A percentile compares a stretch with the other conserved stretches of the same genome.
These are phyloP conservation scores for Puma concolor DNA, from an alignment of 2,113 vertebrate species.

Conservation along the genomic window DNA sequence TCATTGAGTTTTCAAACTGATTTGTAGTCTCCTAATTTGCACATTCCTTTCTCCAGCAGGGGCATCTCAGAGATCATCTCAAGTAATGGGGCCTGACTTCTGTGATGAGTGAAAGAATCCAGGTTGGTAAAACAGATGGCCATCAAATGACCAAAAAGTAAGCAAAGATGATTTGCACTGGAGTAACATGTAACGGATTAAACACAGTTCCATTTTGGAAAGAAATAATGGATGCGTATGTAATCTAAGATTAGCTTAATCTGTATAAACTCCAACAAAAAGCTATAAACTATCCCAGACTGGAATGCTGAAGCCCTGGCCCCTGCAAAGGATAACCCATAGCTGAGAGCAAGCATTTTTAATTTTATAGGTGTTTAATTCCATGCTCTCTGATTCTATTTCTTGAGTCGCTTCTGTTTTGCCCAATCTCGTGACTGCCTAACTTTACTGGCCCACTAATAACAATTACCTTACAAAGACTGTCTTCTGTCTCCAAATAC, in stretches of 20 bases:
- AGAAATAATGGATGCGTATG: not conserved
- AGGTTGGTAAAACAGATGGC: conserved; percentile 58
- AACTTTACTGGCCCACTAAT: not conserved
- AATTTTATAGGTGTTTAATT: not conserved
- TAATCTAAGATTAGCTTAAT: not conserved
- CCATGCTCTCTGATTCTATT: not conserved
- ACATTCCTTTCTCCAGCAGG: conserved; percentile 68
- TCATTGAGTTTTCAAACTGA: conserved; percentile 69
- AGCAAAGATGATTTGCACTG: not conserved
- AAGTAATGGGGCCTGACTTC: conserved; percentile 35
- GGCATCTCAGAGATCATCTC: conserved; percentile 67
- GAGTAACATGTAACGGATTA: not conserved
- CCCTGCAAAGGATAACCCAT: not conserved
- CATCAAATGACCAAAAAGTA: not conserved
- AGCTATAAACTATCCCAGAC: not conserved
- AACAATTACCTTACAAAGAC: not conserved
- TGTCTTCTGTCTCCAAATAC: not conserved
- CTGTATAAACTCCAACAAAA: not conserved
- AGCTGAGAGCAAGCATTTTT: not conserved
- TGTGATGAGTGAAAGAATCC: conserved; percentile 60
- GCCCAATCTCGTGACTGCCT: not conserved
- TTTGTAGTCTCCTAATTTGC: conserved; percentile 65
- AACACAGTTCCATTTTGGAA: not conserved
- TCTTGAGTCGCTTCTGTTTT: not conserved
- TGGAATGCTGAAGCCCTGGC: not conserved